Conservation (phyloP, 2,113 vertebrate genomes). For the Genyomyrus donnyi region DNA sequence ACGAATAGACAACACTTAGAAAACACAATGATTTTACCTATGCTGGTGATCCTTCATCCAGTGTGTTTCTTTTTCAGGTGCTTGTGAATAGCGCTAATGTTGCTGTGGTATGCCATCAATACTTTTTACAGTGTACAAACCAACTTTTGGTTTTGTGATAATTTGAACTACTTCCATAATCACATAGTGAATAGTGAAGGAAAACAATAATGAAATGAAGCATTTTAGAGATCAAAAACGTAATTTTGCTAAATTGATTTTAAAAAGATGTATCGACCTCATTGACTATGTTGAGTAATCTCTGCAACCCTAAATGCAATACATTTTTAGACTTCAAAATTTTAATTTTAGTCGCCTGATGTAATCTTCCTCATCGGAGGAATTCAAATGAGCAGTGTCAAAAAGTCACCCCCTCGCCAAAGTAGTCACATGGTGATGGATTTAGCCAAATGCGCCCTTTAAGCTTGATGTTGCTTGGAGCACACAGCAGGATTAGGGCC, state of each 20-base stretch:
- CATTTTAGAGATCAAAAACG: background rate
- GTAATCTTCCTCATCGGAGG: background rate
- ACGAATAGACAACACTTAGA: no score
- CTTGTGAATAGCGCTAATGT: no score
- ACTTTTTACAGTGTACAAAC: no score
- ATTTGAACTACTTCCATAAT: no score
- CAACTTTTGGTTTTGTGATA: no score
- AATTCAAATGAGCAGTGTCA: background rate
- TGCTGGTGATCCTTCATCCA: no score
- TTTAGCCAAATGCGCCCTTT: slow-evolving; percentile 46
- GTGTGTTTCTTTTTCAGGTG: no score
- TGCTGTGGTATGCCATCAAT: no score
- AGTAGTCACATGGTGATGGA: background rate
- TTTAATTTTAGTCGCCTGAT: background rate
- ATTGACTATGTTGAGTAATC: background rate
- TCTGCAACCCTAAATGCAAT: background rate
- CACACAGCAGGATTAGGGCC: slow-evolving; percentile 53
- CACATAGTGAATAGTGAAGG: background rate
- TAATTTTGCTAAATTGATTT: background rate
- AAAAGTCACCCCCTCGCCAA: background rate
- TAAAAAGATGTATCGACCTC: background rate
- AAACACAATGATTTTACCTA: no score
- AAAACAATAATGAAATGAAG: background rate
- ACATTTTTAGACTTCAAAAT: background rate
- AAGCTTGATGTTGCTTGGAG: slow-evolving; percentile 49